A percentile compares a stretch with the other conserved stretches of the same genome.
Conservation (phyloP, 2,113 vertebrate genomes). For the Hucho hucho region DNA sequence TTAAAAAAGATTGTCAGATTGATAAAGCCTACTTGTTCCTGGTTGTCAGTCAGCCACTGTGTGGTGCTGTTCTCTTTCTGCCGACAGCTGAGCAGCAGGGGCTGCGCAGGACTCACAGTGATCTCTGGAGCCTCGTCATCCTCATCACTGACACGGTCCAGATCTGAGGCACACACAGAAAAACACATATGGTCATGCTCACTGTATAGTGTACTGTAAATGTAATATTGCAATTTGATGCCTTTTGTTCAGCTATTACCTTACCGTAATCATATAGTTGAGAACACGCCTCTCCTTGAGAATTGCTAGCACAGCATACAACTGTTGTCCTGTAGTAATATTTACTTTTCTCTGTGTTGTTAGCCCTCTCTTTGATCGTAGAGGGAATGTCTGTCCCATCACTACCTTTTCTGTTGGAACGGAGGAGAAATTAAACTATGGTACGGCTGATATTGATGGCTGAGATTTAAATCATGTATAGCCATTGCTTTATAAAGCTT, state of each 20-base stretch:
- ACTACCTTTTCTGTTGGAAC: not conserved
- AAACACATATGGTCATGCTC: conserved; percentile 1
- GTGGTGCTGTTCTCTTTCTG: fast-evolving
- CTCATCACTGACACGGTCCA: not conserved
- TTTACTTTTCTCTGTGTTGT: not conserved
- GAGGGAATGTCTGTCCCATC: fast-evolving
- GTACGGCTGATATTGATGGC: not conserved
- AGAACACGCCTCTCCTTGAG: conserved; percentile 59
- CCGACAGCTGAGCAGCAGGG: conserved; percentile 64
- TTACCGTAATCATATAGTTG: conserved; percentile 69
- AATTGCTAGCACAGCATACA: conserved; percentile 70
- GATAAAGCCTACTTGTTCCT: not conserved
- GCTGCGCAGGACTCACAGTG: conserved; percentile 45
- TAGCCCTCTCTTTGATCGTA: fast-evolving
- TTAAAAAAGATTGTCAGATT: not conserved
- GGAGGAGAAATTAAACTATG: not conserved
- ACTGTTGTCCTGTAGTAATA: fast-evolving
- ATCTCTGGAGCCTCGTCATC: conserved; percentile 27
- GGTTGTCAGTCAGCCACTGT: conserved; percentile 38
- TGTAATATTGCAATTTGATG: not conserved
- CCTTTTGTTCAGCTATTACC: not conserved
- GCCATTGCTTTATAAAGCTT: too few relatives aligned
- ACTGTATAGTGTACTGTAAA: not conserved
- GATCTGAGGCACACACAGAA: conserved; percentile 47
- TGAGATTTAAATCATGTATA: not conserved